phyloP scores from a whole-genome alignment of 2,113 vertebrate genomes.

The Takifugu bimaculatus region DNA sequence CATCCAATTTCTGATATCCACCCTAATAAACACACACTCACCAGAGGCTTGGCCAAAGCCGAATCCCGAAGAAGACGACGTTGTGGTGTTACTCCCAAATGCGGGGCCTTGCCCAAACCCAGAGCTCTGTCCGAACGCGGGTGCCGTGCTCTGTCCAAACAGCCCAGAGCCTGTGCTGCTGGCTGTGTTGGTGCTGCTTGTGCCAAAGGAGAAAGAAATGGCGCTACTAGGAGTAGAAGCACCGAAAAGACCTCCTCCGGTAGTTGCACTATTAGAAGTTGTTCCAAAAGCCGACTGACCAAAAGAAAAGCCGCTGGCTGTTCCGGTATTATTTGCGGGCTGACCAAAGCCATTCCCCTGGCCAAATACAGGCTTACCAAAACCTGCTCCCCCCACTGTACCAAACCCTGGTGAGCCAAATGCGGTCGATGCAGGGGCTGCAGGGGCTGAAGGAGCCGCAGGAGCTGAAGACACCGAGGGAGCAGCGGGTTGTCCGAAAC shows the following conservation, averaged over 20 bases:
- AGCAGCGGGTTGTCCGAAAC: slow-evolving; percentile 69
- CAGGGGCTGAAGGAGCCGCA: slow-evolving; percentile 39
- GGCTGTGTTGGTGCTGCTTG: slow-evolving; percentile 68
- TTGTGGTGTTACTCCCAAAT: slow-evolving; percentile 84
- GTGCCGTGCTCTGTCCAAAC: slow-evolving; percentile 80
- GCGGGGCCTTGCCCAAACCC: slow-evolving; percentile 80
- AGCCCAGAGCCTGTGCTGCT: slow-evolving; percentile 64
- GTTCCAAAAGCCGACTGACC: slow-evolving; percentile 75
- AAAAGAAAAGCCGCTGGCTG: slow-evolving; percentile 78
- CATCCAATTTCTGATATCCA: background rate
- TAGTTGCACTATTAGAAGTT: slow-evolving; percentile 44
- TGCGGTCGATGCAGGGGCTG: slow-evolving; percentile 50
- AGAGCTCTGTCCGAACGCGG: slow-evolving; percentile 82
- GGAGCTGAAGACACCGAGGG: slow-evolving; percentile 51
- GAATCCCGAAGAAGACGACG: slow-evolving; percentile 81
- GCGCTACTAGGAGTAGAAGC: slow-evolving; percentile 66
- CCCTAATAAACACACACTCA: slow-evolving; percentile 53
- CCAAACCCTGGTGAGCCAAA: slow-evolving; percentile 71
- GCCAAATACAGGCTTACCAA: slow-evolving; percentile 82
- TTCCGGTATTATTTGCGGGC: slow-evolving; percentile 58
- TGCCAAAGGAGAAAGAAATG: slow-evolving; percentile 84
- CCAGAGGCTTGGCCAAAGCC: slow-evolving; percentile 89
- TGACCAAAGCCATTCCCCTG: slow-evolving; percentile 82
- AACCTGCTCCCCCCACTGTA: slow-evolving; percentile 55
- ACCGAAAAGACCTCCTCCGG: slow-evolving; percentile 77